Evolutionary conservation across 2,113 vertebrate species (phyloP).

Genomic region (Anser brachyrhynchus): DNA sequence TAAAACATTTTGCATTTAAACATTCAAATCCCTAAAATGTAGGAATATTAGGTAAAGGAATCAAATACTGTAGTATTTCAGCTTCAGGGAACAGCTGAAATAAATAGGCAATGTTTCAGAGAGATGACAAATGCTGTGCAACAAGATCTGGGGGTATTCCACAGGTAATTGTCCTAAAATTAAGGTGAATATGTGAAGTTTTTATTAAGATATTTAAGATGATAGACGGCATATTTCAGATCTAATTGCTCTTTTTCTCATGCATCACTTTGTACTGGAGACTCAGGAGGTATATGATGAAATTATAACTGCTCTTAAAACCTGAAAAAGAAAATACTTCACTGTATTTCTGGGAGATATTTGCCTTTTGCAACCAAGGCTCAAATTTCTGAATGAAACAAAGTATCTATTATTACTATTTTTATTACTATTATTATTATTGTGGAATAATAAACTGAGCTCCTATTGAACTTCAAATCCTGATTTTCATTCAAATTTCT

Average conservation of each 20-base stretch:
- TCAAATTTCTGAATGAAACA: not conserved
- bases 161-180: not conserved
- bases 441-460: not conserved
- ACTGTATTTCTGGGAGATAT: not conserved
- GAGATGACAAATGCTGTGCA: not conserved
- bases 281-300: not conserved
- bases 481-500: not conserved
- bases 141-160: not conserved
- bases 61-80: not conserved
- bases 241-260: not conserved
- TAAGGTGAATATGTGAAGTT: not conserved
- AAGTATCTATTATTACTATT: not conserved
- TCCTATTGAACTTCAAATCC: not conserved
- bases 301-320: not conserved
- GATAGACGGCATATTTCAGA: not conserved
- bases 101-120: not conserved
- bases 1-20: constrained; percentile 18
- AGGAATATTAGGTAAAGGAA: not conserved
- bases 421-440: not conserved
- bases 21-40: not conserved
- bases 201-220: not conserved
- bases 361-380: not conserved
- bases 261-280: not conserved
- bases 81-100: not conserved
- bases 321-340: not conserved